phyloP scores from a whole-genome alignment of 2,888 invertebrate species.

The Cryptocheilus praepositus region DNA sequence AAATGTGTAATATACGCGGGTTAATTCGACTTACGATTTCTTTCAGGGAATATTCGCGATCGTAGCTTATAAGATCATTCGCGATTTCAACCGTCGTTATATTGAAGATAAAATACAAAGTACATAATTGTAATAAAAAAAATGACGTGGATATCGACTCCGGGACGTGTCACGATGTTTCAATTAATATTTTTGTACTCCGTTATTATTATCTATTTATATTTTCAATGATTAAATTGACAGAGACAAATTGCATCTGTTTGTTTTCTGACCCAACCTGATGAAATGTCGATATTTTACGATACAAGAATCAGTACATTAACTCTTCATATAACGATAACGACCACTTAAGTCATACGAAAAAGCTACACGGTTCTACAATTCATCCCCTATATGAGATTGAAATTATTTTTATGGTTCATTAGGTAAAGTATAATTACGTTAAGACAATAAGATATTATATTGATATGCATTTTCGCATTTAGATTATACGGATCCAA shows the following conservation, averaged over 20 bases:
- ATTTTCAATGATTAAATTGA: slow-evolving; percentile 56
- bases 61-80: slow-evolving; percentile 14
- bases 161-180: slow-evolving; percentile 38
- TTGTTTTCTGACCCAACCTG: slow-evolving; percentile 29
- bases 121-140: slow-evolving; percentile 11
- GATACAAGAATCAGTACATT: neutral
- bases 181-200: slow-evolving; percentile 65
- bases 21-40: slow-evolving; percentile 41
- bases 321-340: neutral
- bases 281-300: slow-evolving; percentile 12
- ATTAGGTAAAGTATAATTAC: no score
- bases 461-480: no score
- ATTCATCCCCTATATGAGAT: no score
- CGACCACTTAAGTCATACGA: no score
- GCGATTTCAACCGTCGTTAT: slow-evolving; percentile 8
- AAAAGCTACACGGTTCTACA: no score
- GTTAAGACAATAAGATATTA: no score
- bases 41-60: slow-evolving; percentile 27
- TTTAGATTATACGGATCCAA: no score
- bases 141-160: slow-evolving; percentile 17
- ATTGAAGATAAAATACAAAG: slow-evolving; percentile 1
- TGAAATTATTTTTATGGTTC: no score
- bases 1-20: slow-evolving; percentile 66
- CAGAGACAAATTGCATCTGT: slow-evolving; percentile 41
- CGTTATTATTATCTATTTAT: slow-evolving; percentile 63